Percentiles rank a stretch among this genome's conserved stretches.
Conservation (phyloP, 1,140 invertebrate species). For the Pantala flavescens region DNA sequence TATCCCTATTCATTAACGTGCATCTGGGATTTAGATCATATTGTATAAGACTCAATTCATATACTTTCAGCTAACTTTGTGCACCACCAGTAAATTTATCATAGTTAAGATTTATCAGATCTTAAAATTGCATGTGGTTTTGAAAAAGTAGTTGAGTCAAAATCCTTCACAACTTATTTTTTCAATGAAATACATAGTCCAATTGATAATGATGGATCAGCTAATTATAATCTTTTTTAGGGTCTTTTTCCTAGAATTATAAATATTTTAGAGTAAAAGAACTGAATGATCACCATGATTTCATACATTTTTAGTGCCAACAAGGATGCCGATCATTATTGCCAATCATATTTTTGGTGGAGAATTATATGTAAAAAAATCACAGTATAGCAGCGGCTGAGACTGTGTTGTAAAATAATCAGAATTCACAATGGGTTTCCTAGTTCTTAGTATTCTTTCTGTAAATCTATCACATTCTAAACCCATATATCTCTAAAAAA, state of each 20-base stretch:
- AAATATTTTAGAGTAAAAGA: not conserved
- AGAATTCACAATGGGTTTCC: too few species aligned
- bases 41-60: not conserved
- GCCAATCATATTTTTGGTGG: not conserved
- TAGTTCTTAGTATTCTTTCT: too few species aligned
- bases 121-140: not conserved
- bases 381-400: too few species aligned
- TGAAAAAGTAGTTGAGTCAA: not conserved
- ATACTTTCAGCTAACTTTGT: not conserved
- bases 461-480: too few species aligned
- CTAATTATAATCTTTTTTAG: too few species aligned
- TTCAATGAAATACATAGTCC: not conserved
- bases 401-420: too few species aligned
- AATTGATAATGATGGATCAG: too few species aligned
- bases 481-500: too few species aligned
- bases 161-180: not conserved
- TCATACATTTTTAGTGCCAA: not conserved
- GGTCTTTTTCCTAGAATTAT: too few species aligned
- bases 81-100: not conserved
- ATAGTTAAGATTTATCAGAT: not conserved
- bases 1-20: slow-evolving; percentile 4
- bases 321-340: not conserved
- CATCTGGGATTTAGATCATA: not conserved
- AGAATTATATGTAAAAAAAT: not conserved
- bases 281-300: not conserved